These are phyloP conservation scores for Spinus olivaceus DNA, from an alignment of 2,797 vertebrate species.

Conservation along the genomic window DNA sequence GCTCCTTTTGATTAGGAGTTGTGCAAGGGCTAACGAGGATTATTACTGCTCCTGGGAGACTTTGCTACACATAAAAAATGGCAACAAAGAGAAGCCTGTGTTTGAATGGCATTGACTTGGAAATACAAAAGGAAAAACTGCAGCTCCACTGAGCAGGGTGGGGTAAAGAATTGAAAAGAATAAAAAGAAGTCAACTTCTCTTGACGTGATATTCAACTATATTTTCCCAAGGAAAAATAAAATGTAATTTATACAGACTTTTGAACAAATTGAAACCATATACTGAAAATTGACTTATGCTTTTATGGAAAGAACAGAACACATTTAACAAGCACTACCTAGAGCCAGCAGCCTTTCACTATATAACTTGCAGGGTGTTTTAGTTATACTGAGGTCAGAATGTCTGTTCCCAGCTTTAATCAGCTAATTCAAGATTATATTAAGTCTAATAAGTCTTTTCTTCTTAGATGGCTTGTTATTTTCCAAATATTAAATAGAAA, in stretches of 20 bases:
- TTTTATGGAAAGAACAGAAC: conserved; percentile 65
- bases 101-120: conserved; percentile 52
- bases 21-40: neutral
- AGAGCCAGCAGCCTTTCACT: conserved; percentile 31
- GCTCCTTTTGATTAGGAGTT: neutral
- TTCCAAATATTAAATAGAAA: neutral
- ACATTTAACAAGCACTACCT: conserved; percentile 44
- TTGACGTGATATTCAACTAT: conserved; percentile 43
- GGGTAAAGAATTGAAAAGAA: conserved; percentile 42
- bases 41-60: conserved; percentile 5
- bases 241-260: conserved; percentile 56
- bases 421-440: neutral
- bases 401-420: conserved; percentile 42
- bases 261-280: conserved; percentile 66
- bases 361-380: conserved; percentile 38
- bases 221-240: conserved; percentile 58
- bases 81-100: conserved; percentile 25
- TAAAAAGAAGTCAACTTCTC: neutral
- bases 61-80: neutral
- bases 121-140: conserved; percentile 63
- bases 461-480: neutral
- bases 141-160: conserved; percentile 18
- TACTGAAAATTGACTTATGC: conserved; percentile 48
- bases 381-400: conserved; percentile 51
- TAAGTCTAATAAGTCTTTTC: neutral